Conservation (phyloP, 2,888 invertebrate species). For the Polylopha cassiicola region DNA sequence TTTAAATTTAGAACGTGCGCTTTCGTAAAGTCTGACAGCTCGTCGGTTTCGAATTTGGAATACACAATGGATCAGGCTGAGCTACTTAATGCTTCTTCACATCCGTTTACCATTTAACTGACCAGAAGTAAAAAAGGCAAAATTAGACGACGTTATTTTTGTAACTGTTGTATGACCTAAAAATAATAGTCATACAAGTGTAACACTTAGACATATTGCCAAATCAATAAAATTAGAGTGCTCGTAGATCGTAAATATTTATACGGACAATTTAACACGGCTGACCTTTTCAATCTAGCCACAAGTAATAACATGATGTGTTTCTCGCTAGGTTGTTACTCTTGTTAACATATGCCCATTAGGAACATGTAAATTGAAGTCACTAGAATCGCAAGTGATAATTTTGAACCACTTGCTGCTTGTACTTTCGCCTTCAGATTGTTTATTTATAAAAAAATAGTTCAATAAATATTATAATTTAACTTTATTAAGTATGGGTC, state of each 20-base stretch:
- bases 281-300: constrained; percentile 19
- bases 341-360: too few relatives aligned
- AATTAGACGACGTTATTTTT: too few relatives aligned
- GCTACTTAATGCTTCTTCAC: constrained; percentile 12
- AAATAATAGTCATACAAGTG: too few relatives aligned
- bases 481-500: too few relatives aligned
- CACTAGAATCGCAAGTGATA: constrained; percentile 1
- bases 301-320: not conserved
- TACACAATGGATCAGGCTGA: constrained; percentile 19
- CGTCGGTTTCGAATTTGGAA: constrained; percentile 44
- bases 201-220: too few relatives aligned
- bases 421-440: not conserved
- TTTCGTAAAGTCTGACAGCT: constrained; percentile 40
- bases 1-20: constrained; percentile 52
- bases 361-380: constrained; percentile 13
- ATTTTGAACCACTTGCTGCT: too few relatives aligned
- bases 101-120: constrained; percentile 8
- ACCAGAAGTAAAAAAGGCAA: constrained; percentile 6
- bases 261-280: constrained; percentile 11
- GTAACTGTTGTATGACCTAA: too few relatives aligned
- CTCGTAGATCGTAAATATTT: not conserved
- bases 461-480: too few relatives aligned
- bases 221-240: constrained; percentile 16
- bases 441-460: too few relatives aligned
- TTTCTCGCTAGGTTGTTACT: too few relatives aligned